phyloP scores from a whole-genome alignment of 1,140 invertebrate genomes.

The Choristoneura fumiferana region DNA sequence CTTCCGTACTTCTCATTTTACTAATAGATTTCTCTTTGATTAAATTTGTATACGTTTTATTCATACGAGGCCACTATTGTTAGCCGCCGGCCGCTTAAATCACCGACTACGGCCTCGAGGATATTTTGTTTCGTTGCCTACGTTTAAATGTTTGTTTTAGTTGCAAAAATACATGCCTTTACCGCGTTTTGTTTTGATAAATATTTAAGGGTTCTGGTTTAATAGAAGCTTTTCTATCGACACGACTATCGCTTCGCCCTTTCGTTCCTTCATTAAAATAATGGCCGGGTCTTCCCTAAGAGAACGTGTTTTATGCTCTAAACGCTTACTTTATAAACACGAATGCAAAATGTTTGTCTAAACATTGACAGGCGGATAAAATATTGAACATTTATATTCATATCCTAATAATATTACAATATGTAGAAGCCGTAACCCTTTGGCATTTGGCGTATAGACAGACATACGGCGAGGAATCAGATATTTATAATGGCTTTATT shows the following conservation, averaged over 20 bases:
- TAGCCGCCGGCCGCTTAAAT: slow-evolving; percentile 63
- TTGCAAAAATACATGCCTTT: slow-evolving; percentile 20
- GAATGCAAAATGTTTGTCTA: slow-evolving; percentile 3
- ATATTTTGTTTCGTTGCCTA: slow-evolving; percentile 33
- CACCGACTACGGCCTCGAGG: slow-evolving; percentile 47
- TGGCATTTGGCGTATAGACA: slow-evolving; percentile 54
- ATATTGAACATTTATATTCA: slow-evolving; percentile 7
- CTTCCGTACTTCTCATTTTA: slow-evolving; percentile 78
- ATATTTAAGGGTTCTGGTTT: slow-evolving; percentile 19
- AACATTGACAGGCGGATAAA: slow-evolving; percentile 10
- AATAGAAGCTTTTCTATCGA: slow-evolving; percentile 15
- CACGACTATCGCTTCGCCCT: slow-evolving; percentile 18
- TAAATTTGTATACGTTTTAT: slow-evolving; percentile 78
- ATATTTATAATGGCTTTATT: slow-evolving; percentile 78
- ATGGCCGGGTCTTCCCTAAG: slow-evolving; percentile 1
- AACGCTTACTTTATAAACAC: not conserved
- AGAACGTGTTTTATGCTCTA: not conserved
- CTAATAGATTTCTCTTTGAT: slow-evolving; percentile 78
- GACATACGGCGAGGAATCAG: slow-evolving; percentile 56
- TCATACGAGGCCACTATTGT: slow-evolving; percentile 72
- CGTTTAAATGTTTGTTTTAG: slow-evolving; percentile 20
- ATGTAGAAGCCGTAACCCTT: slow-evolving; percentile 41
- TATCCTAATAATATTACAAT: slow-evolving; percentile 28
- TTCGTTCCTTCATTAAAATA: slow-evolving; percentile 18
- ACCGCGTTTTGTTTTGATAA: slow-evolving; percentile 7